These are phyloP conservation scores for Euplexia lucipara DNA, from an alignment of 2,888 invertebrate species.

Conservation along the genomic window DNA sequence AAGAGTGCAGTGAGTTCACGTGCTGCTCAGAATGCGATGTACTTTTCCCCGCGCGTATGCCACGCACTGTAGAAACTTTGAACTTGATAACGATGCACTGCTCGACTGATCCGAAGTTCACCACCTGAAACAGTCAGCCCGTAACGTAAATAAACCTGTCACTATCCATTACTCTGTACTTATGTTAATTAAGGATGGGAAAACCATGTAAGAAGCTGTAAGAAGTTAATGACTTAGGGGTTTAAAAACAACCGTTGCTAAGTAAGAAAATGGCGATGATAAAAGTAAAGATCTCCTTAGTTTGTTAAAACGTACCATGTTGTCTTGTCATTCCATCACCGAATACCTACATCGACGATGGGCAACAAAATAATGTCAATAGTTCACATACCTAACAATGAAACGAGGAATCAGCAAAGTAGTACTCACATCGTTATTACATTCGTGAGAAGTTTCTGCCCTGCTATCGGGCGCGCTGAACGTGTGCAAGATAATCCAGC, in stretches of 20 bases:
- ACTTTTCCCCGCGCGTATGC: conserved; percentile 6
- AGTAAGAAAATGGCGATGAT: conserved; percentile 12
- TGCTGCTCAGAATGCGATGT: conserved; percentile 8
- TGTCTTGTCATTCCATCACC: conserved; percentile 2
- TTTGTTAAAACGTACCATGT: not conserved
- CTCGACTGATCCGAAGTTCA: conserved; percentile 32
- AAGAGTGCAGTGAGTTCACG: conserved; percentile 17
- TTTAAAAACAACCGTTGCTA: not conserved
- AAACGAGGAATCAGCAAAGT: conserved; percentile 45
- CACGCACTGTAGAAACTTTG: conserved; percentile 34
- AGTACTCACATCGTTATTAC: conserved; percentile 53
- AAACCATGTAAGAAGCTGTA: not conserved
- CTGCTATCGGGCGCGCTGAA: conserved; percentile 61
- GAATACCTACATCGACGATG: conserved; percentile 5
- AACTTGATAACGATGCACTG: conserved; percentile 35
- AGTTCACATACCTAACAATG: conserved; percentile 33
- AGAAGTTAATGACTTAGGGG: not conserved
- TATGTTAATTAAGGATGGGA: not conserved
- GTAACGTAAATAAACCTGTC: conserved; percentile 12
- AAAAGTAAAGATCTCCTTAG: conserved; percentile 1
- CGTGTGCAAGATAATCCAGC: conserved; percentile 75
- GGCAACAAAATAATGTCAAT: conserved; percentile 24
- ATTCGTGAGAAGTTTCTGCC: conserved; percentile 60
- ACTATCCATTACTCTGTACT: not conserved
- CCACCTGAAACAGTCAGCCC: conserved; percentile 44